Conservation (phyloP, 2,797 vertebrate genomes). For the Scolopax bukidnonensis region DNA sequence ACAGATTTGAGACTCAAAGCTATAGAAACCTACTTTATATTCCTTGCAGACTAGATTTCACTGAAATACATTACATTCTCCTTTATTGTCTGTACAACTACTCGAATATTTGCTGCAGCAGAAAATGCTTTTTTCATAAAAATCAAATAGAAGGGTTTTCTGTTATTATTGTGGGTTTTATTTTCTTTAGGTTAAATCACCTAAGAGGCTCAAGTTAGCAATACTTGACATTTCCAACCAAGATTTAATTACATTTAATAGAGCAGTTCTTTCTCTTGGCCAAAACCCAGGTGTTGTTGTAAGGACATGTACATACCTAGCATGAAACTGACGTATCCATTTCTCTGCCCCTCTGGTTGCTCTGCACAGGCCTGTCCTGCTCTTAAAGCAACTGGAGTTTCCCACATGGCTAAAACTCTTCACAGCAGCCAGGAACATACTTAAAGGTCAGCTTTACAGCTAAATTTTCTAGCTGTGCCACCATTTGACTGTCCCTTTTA, state of each 20-base stretch:
- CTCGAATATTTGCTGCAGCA: neutral
- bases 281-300: neutral
- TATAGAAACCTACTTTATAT: neutral
- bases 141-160: neutral
- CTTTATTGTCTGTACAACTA: neutral
- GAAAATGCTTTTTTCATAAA: neutral
- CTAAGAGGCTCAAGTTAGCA: neutral
- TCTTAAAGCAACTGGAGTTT: neutral
- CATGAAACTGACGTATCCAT: neutral
- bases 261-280: neutral
- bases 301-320: neutral
- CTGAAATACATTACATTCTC: neutral
- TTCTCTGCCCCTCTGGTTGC: neutral
- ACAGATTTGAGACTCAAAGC: neutral
- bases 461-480: neutral
- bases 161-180: neutral
- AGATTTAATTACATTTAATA: neutral
- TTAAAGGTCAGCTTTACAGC: neutral
- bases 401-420: neutral
- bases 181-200: neutral
- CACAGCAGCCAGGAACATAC: neutral
- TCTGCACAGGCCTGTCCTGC: neutral
- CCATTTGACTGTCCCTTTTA: neutral
- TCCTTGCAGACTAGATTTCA: neutral
- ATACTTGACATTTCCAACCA: neutral